A percentile compares a stretch with the other conserved stretches of the same genome.
These are phyloP conservation scores for Andricus quercusramuli DNA, from an alignment of 2,888 invertebrate species.

Conservation along the genomic window DNA sequence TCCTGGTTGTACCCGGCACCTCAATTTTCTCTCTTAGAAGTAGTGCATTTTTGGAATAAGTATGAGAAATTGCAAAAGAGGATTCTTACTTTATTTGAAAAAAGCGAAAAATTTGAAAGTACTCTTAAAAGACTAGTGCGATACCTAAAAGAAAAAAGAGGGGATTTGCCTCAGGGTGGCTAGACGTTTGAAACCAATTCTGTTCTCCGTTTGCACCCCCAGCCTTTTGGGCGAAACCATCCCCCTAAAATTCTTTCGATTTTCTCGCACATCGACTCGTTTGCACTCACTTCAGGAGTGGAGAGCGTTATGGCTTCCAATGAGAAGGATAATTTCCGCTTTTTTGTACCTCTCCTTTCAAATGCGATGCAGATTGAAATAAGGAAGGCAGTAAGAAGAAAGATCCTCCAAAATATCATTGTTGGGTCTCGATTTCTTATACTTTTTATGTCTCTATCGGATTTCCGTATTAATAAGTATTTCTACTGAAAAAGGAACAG, in stretches of 20 bases:
- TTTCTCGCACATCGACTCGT: conserved; percentile 29
- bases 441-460: neutral
- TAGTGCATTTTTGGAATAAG: neutral
- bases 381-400: neutral
- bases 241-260: conserved; percentile 54
- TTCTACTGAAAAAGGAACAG: neutral
- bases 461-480: neutral
- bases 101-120: conserved; percentile 20
- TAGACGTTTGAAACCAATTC: conserved; percentile 39
- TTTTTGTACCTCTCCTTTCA: conserved; percentile 32
- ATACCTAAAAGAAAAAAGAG: neutral
- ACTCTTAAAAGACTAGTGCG: conserved; percentile 26
- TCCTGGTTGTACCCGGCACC: no score
- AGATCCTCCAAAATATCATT: conserved; percentile 19
- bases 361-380: conserved; percentile 3
- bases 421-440: neutral
- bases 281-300: conserved; percentile 11
- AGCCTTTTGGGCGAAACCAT: conserved; percentile 56
- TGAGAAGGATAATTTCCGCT: conserved; percentile 37
- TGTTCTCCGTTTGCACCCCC: conserved; percentile 31
- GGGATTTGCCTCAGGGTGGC: conserved; percentile 22
- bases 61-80: neutral
- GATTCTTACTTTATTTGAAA: neutral
- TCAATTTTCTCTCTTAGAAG: neutral
- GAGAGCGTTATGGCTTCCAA: conserved; percentile 30